Conservation (phyloP, 1,140 invertebrate species). For the Cherax quadricarinatus region DNA sequence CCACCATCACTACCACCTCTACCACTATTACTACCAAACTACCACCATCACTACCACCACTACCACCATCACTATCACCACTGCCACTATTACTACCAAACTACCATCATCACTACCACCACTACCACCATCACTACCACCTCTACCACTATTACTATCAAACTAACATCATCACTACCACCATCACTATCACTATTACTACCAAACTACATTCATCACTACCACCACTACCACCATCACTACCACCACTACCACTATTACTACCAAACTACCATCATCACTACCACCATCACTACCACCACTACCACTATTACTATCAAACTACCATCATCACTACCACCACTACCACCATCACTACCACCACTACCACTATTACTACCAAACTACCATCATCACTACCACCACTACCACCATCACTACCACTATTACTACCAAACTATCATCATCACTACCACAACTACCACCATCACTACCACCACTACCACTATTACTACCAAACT, state of each 20-base stretch:
- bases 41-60: conserved; percentile 6
- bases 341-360: background rate
- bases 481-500: background rate
- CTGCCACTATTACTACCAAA: background rate
- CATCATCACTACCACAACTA: background rate
- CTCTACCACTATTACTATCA: too few species aligned
- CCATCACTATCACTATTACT: background rate
- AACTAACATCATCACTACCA: background rate
- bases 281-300: background rate
- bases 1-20: background rate
- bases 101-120: conserved; percentile 6
- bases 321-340: too few species aligned
- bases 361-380: background rate
- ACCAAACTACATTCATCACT: too few species aligned
- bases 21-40: background rate
- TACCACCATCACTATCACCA: background rate
- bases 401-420: background rate
- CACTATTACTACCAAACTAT: too few species aligned
- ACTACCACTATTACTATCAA: conserved; percentile 6
- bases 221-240: background rate
- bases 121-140: background rate
- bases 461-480: background rate
- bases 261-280: conserved; percentile 7
- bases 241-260: background rate
- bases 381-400: conserved; percentile 8